Evolutionary conservation across 2,113 vertebrate species (phyloP).

Genomic region (Agapornis roseicollis): DNA sequence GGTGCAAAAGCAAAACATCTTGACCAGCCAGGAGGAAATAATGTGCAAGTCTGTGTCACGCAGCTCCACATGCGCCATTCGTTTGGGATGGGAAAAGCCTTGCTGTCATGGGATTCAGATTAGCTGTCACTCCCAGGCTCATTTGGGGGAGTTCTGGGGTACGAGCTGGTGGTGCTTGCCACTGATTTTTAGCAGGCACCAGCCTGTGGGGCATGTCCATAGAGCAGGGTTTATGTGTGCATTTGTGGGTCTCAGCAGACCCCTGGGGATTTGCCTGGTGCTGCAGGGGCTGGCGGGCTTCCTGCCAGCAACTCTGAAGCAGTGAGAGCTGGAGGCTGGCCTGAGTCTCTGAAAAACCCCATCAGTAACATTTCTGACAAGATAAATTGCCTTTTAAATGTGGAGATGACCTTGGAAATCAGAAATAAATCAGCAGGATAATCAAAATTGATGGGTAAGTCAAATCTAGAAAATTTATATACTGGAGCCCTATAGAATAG

Average conservation of each 20-base stretch:
- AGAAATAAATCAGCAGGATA: conserved; percentile 68
- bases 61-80: accelerated
- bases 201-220: not conserved
- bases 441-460: conserved; percentile 62
- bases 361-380: conserved; percentile 51
- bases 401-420: conserved; percentile 58
- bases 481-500: conserved; percentile 50
- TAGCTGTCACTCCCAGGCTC: not conserved
- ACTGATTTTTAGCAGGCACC: not conserved
- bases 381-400: conserved; percentile 64
- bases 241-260: not conserved
- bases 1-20: not conserved
- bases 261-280: not conserved
- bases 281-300: not conserved
- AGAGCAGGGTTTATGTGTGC: not conserved
- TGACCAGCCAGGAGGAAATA: not conserved
- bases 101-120: not conserved
- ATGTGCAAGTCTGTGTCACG: not conserved
- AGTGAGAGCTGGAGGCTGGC: not conserved
- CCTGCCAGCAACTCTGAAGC: not conserved
- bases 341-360: conserved; percentile 1
- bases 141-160: not conserved
- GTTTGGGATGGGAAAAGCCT: not conserved
- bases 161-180: not conserved
- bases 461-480: conserved; percentile 68